Evolutionary conservation across 2,797 vertebrate genomes (phyloP).

Genomic region (Pampus argenteus): DNA sequence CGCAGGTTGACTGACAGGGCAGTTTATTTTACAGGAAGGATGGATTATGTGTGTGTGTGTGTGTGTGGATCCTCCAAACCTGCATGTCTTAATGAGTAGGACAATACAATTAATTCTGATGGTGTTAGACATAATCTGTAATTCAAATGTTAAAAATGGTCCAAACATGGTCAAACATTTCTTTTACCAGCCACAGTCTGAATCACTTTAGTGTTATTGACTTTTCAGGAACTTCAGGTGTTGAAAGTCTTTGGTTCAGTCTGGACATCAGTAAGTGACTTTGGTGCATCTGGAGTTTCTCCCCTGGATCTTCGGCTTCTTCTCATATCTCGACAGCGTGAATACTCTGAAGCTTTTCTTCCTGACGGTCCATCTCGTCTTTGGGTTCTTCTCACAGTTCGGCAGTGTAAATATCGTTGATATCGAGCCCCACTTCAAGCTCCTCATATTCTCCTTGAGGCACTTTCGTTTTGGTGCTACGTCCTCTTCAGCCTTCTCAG

Average conservation of each 20-base stretch:
- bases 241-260: too few species aligned
- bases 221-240: too few species aligned
- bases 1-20: slow-evolving; percentile 32
- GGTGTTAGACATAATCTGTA: background rate
- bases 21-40: background rate
- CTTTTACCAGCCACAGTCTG: too few species aligned
- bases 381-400: too few species aligned
- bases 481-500: background rate
- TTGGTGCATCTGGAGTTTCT: too few species aligned
- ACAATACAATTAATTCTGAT: slow-evolving; percentile 8
- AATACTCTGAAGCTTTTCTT: too few species aligned
- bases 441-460: background rate
- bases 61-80: slow-evolving; percentile 17
- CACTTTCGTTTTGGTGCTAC: background rate
- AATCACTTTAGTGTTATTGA: too few species aligned
- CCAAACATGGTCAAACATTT: too few species aligned
- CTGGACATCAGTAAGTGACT: too few species aligned
- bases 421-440: background rate
- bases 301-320: background rate
- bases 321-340: too few species aligned
- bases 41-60: background rate
- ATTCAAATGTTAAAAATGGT: slow-evolving; percentile 1
- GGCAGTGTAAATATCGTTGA: too few species aligned
- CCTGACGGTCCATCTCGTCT: too few species aligned
- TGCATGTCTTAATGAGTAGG: slow-evolving; percentile 34